Evolutionary conservation across 1,140 invertebrate genomes (phyloP), one percentile per base, ranked within the genome.

Genomic region (Panulirus ornatus): DNA sequence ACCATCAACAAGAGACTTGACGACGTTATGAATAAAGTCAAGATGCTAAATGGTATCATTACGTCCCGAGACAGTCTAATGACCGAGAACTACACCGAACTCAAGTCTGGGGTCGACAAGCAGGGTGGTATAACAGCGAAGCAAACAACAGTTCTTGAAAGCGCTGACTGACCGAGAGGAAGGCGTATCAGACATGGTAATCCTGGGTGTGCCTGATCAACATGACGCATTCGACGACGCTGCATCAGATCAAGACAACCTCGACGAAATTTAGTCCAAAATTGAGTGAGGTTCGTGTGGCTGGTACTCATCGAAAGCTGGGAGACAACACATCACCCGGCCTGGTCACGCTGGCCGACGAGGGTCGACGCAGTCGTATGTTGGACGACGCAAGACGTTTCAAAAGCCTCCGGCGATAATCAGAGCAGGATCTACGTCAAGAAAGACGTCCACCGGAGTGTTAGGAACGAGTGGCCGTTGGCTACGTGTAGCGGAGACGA

Each of bases 381-480:
- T 27, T 71, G 70, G 70, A 71, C 8, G 8, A 71, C 30, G 70
- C 70, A 8, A 71, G 30, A 8, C 70, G 70, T 34, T 71, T 71
- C 19, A 71, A 71, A 27, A 71, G n/a, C 70, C 14, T 71, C 70
- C 9, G 70, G 70, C 14, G 70, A 71, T 19, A 14, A 19, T 8
- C 27, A 27, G 9, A 71, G 30, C 30, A 71, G 27, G 70, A 71
- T 71, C 30, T 71, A 71, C 27, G 70, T 71, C 9, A 71, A 71
- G 70, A 71, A 71, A 71, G 70, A 71, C 27, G 70, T 71, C 30
- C 70, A 71, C 30, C 70, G 9, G 70, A 19, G 70, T 34, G 30
- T 71, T 9, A 14, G 70, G 30, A 71, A 27, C 19, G 70, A 71
- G 70, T 71, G 70, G 70, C n/a, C 14, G 70, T 11, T 9, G 70